A percentile compares a stretch with the other conserved stretches of the same genome.
Conservation (phyloP, 2,113 vertebrate genomes). For the Theropithecus gelada region DNA sequence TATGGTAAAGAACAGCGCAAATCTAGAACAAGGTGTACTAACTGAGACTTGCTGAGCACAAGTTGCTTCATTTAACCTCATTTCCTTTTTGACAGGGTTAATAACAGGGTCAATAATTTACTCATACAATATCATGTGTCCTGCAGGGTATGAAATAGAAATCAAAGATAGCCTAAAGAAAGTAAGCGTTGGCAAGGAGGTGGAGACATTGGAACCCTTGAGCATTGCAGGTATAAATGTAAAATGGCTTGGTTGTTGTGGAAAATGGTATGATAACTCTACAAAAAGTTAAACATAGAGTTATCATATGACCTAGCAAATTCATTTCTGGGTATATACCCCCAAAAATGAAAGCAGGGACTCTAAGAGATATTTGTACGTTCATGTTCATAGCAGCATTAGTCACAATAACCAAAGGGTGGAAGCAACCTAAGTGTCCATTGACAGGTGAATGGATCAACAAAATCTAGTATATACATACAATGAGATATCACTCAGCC, state of each 20-base stretch:
- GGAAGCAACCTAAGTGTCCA: neutral
- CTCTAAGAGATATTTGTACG: neutral
- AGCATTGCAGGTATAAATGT: neutral
- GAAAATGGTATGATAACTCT: neutral
- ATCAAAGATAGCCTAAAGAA: neutral
- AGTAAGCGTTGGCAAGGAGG: neutral
- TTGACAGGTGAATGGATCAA: neutral
- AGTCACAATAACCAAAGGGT: neutral
- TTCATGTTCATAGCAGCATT: neutral
- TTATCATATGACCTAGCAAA: neutral
- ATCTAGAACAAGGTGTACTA: neutral
- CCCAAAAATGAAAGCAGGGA: neutral
- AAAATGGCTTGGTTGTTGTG: neutral
- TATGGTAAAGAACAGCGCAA: neutral
- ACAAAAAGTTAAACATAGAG: neutral
- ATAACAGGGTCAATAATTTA: neutral
- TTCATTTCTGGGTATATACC: neutral
- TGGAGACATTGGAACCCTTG: neutral
- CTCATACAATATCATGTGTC: neutral
- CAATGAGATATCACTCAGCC: neutral
- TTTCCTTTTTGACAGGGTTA: neutral
- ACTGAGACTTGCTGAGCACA: neutral
- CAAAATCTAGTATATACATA: neutral
- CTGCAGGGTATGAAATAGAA: neutral
- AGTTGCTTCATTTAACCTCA: conserved; percentile 1